Evolutionary conservation across 2,797 vertebrate genomes (phyloP).

Genomic region (Stomatorhinus walkeri): DNA sequence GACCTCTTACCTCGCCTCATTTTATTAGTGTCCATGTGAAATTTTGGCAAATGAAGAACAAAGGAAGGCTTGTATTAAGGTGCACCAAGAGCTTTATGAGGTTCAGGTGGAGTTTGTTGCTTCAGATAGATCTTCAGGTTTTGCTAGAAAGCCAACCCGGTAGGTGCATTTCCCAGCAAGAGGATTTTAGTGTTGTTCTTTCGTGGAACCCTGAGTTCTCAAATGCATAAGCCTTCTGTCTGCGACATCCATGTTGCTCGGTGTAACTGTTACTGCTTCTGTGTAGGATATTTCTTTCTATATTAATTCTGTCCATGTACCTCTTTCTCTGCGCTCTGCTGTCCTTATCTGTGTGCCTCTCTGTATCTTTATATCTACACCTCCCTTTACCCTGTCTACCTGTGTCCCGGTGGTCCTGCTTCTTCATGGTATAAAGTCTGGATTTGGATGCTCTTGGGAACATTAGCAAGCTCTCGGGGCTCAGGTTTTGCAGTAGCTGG

Average conservation of each 20-base stretch:
- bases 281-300: background rate
- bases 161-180: background rate
- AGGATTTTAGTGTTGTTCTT: background rate
- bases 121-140: background rate
- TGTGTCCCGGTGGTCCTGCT: background rate
- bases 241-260: background rate
- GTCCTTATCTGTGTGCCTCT: background rate
- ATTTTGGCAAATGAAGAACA: background rate
- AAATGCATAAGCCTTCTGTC: background rate
- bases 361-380: background rate
- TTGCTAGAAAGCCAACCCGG: background rate
- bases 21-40: background rate
- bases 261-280: background rate
- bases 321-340: background rate
- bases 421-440: background rate
- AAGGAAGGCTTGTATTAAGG: background rate
- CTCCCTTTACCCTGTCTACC: background rate
- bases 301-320: background rate
- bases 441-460: background rate
- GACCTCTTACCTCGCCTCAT: background rate
- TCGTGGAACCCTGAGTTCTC: background rate
- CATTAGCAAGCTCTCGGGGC: slow-evolving; percentile 12
- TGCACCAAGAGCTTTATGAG: background rate
- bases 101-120: background rate
- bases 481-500: slow-evolving; percentile 22